Evolutionary conservation across 2,797 vertebrate genomes (phyloP).

Genomic region (Takifugu ocellatus): DNA sequence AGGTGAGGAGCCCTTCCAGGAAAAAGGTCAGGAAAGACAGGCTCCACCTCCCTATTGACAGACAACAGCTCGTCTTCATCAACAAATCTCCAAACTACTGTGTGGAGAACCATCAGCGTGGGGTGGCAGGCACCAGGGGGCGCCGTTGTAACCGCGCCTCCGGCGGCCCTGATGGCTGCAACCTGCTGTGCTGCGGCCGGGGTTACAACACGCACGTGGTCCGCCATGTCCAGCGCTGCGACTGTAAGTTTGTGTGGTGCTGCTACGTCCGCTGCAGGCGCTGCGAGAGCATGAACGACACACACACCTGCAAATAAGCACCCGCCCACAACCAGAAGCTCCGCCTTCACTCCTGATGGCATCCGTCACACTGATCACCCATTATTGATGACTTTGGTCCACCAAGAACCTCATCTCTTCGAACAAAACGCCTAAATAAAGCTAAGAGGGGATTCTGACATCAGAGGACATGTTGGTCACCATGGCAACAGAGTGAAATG

Average conservation of each 20-base stretch:
- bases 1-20: constrained; percentile 80
- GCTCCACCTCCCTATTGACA: constrained; percentile 67
- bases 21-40: constrained; percentile 82
- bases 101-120: constrained; percentile 82
- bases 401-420: too few relatives aligned
- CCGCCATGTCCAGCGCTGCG: constrained; percentile 86
- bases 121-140: constrained; percentile 86
- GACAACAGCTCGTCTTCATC: constrained; percentile 86
- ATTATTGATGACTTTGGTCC: too few relatives aligned
- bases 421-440: too few relatives aligned
- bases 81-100: constrained; percentile 97
- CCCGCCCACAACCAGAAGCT: too few relatives aligned
- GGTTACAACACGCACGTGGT: constrained; percentile 97
- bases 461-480: too few relatives aligned
- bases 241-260: constrained; percentile 98
- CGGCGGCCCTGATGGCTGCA: constrained; percentile 83
- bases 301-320: constrained; percentile 91
- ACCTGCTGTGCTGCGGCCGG: constrained; percentile 92
- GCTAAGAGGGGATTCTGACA: too few relatives aligned
- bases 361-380: too few relatives aligned
- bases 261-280: constrained; percentile 92
- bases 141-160: constrained; percentile 90
- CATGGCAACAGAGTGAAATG: too few relatives aligned
- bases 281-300: constrained; percentile 94
- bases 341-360: too few relatives aligned